Evolutionary conservation across 1,140 invertebrate genomes (phyloP), one percentile per base, ranked within the genome.

Genomic region (Pseudomyrmex concolor): DNA sequence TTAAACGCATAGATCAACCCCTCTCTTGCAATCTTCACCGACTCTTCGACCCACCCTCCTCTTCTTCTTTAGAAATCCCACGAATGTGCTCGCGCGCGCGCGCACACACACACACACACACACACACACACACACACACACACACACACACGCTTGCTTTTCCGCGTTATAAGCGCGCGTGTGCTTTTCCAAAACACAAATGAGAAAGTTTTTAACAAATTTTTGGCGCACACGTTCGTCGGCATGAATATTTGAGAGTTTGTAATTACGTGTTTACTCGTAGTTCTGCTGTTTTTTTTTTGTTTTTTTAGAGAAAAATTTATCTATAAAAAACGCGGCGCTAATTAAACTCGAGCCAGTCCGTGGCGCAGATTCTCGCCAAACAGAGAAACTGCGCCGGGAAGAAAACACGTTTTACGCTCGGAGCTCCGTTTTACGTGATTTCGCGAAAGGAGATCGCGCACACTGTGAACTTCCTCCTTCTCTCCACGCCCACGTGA

Each of bases 1-100:
- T 93, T 93, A 93, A 93, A 93, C 93, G 92, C 93, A 93, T 93
- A 93, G 92, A 93, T 93, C 93, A 93, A 87, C 86, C 73, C 86
- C 83, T 68, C 84, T 78, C 86, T 83, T n/a, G 84, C 87, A 88
- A 89, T 89, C 84, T 89, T 77, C 76, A 81, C 77, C 83, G 67
- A 48, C 87, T 88, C 74, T 68, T 86, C 43, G 12, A 13, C 45
- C 68, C 80, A 63, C 68, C 73, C 70, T 48, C 22, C 43, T 66
- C 70, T 19, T 45, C 48, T 68, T 67, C 67, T 82, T 72, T 57
- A 25, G 67, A 63, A 63, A 76, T 67, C 87, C 72, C 63, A 84
- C 67, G 84, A 80, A 85, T 77, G 83, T 81, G 70, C 82, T 80
- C 72, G 66, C 82, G 74, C 85, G 17, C 64, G 74, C 74, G 63